A percentile compares a stretch with the other conserved stretches of the same genome.
Evolutionary conservation across 2,797 vertebrate species (phyloP).

Genomic region (Strix occidentalis): DNA sequence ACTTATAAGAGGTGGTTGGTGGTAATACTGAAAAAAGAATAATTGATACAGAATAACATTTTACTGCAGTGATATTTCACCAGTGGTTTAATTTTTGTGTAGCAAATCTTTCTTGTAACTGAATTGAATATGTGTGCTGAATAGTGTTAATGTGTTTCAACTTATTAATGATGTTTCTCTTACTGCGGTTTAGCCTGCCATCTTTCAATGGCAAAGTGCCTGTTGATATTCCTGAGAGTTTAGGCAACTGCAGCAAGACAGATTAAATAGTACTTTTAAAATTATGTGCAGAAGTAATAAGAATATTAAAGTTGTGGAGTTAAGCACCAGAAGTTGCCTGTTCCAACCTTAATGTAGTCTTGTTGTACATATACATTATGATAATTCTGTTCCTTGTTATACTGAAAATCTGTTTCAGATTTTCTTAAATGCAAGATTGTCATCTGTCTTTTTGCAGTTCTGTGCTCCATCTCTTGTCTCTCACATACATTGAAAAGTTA

Average conservation of each 20-base stretch:
- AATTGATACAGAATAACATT: neutral
- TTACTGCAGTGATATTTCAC: neutral
- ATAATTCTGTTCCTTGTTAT: conserved; percentile 65
- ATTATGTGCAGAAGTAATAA: conserved; percentile 42
- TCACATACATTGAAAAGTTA: conserved; percentile 62
- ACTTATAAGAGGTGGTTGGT: neutral
- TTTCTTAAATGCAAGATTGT: conserved; percentile 62
- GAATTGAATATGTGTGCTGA: neutral
- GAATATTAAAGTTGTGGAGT: conserved; percentile 53
- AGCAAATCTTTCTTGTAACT: neutral
- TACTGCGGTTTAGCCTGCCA: neutral
- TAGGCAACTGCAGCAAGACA: neutral
- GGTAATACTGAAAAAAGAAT: neutral
- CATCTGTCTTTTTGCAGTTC: conserved; percentile 66
- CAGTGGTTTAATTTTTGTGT: neutral
- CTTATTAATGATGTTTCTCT: neutral
- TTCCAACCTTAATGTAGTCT: conserved; percentile 62
- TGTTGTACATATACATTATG: conserved; percentile 67
- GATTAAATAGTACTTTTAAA: conserved; percentile 20
- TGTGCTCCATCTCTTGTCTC: conserved; percentile 59
- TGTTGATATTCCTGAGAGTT: conserved; percentile 34
- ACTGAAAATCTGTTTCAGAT: conserved; percentile 66
- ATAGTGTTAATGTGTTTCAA: neutral
- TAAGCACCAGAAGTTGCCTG: conserved; percentile 49
- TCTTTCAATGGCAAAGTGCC: conserved; percentile 14